A percentile compares a stretch with the other conserved stretches of the same genome.
These are phyloP conservation scores for Plectrocnemia conspersa DNA, from an alignment of 1,140 invertebrate species.

Conservation along the genomic window DNA sequence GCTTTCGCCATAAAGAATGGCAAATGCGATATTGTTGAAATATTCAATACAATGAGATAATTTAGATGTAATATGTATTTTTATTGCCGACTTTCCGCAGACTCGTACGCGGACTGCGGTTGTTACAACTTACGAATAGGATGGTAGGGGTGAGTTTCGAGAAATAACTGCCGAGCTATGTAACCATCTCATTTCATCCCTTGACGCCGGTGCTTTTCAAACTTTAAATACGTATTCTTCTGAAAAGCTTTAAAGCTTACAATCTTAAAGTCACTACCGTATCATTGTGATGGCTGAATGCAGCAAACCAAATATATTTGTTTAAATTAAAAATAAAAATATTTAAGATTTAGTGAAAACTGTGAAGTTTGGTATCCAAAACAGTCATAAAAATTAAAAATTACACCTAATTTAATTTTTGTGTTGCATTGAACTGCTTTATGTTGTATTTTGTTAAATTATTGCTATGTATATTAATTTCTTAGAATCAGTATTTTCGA, in stretches of 20 bases:
- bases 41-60: slow-evolving; percentile 32
- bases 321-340: too few relatives aligned
- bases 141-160: background rate
- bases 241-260: background rate
- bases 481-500: too few relatives aligned
- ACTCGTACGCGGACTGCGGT: slow-evolving; percentile 15
- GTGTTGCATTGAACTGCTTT: too few relatives aligned
- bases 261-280: too few relatives aligned
- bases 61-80: slow-evolving; percentile 34
- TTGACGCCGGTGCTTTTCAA: background rate
- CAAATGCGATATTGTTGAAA: slow-evolving; percentile 24
- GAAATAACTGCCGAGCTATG: background rate
- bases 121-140: slow-evolving; percentile 4
- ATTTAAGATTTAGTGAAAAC: too few relatives aligned
- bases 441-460: too few relatives aligned
- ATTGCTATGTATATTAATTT: too few relatives aligned
- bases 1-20: slow-evolving; percentile 26
- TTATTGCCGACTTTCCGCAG: slow-evolving; percentile 23
- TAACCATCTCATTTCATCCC: background rate
- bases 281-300: too few relatives aligned
- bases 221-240: background rate
- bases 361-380: too few relatives aligned
- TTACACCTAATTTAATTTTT: too few relatives aligned
- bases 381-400: too few relatives aligned
- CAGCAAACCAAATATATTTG: too few relatives aligned